Evolutionary conservation across 2,888 invertebrate genomes (phyloP).

Genomic region (Aporophyla nigra): DNA sequence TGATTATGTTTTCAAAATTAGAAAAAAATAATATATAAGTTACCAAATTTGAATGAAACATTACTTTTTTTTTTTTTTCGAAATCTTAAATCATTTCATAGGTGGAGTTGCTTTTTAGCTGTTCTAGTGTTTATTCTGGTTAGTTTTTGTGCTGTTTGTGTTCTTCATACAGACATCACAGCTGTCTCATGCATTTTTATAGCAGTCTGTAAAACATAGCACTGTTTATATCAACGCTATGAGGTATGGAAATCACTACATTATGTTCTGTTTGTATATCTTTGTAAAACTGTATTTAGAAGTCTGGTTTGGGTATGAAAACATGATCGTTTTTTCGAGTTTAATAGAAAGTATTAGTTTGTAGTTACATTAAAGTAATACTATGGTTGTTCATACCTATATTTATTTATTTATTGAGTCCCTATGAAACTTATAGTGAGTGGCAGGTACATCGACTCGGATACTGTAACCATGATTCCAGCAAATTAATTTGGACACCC

Average conservation of each 20-base stretch:
- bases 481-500: too few species aligned
- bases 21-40: too few species aligned
- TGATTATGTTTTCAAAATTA: too few species aligned
- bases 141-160: not conserved
- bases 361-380: too few species aligned
- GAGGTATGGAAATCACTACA: constrained; percentile 22
- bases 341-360: too few species aligned
- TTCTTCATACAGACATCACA: constrained; percentile 2
- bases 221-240: constrained; percentile 30
- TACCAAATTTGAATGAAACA: too few species aligned
- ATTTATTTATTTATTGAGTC: too few species aligned
- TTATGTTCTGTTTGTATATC: not conserved
- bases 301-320: not conserved
- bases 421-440: too few species aligned
- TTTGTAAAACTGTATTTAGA: not conserved
- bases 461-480: too few species aligned
- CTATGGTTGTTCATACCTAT: too few species aligned
- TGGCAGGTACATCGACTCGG: too few species aligned
- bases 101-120: not conserved
- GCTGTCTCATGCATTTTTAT: constrained; percentile 43
- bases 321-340: not conserved
- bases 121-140: not conserved
- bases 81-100: not conserved
- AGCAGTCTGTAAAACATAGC: constrained; percentile 10
- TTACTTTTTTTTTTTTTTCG: not conserved